Conservation (phyloP, 2,888 invertebrate genomes). For the Rhagium mordax region DNA sequence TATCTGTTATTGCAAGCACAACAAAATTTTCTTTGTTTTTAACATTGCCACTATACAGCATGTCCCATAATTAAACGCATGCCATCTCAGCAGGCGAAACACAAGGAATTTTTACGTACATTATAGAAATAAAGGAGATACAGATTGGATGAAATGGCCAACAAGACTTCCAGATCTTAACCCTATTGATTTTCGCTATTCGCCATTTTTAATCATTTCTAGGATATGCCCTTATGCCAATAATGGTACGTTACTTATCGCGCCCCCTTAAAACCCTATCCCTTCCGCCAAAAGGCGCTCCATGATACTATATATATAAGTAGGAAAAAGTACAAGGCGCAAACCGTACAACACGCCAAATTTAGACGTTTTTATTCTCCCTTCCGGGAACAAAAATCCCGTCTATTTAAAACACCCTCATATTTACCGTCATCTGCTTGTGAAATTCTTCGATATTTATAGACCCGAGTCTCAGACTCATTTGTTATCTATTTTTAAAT, state of each 20-base stretch:
- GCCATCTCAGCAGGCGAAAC: too few relatives aligned
- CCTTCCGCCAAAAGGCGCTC: too few relatives aligned
- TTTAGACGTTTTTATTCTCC: constrained; percentile 36
- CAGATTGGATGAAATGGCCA: too few relatives aligned
- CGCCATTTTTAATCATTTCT: too few relatives aligned
- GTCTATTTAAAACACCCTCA: constrained; percentile 51
- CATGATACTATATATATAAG: neutral
- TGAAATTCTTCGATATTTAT: constrained; percentile 50
- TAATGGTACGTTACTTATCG: too few relatives aligned
- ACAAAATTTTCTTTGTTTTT: neutral
- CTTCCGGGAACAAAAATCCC: constrained; percentile 46
- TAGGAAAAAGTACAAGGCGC: neutral
- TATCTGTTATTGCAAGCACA: constrained; percentile 1
- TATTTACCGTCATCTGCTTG: constrained; percentile 48
- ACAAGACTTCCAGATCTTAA: too few relatives aligned
- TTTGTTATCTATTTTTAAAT: constrained; percentile 48
- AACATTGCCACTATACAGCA: neutral
- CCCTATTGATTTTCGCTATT: too few relatives aligned
- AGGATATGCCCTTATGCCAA: too few relatives aligned
- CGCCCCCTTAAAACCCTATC: too few relatives aligned
- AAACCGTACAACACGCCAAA: neutral
- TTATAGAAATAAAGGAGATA: too few relatives aligned
- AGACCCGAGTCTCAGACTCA: constrained; percentile 38
- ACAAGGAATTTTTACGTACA: too few relatives aligned
- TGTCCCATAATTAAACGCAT: neutral